phyloP scores from a whole-genome alignment of 2,113 vertebrate genomes.

The Acanthochromis polyacanthus region DNA sequence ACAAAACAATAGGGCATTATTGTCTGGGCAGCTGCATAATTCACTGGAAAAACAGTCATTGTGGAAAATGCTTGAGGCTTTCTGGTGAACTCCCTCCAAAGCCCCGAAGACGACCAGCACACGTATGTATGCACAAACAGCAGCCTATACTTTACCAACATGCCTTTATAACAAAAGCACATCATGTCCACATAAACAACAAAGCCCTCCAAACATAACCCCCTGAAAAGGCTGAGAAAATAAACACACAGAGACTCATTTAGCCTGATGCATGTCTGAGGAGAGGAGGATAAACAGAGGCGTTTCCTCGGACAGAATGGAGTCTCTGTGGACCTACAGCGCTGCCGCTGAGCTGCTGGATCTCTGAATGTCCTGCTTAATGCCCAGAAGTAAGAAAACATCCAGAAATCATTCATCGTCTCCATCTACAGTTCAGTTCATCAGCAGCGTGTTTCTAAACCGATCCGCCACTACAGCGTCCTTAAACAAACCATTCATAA shows the following conservation, averaged over 20 bases:
- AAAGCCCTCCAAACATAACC: constrained; percentile 62
- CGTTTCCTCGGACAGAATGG: constrained; percentile 64
- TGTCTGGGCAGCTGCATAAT: constrained; percentile 51
- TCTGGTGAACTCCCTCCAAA: constrained; percentile 19
- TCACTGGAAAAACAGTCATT: constrained; percentile 52
- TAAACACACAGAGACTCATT: constrained; percentile 69
- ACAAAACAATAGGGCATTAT: constrained; percentile 69
- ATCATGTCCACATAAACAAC: constrained; percentile 54
- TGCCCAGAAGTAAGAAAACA: constrained; percentile 31
- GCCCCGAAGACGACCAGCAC: background rate
- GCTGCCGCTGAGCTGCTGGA: constrained; percentile 37
- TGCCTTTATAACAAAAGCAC: constrained; percentile 47
- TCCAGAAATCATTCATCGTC: constrained; percentile 20
- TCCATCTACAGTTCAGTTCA: background rate
- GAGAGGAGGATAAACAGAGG: constrained; percentile 75
- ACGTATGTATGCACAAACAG: constrained; percentile 7
- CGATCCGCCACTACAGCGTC: background rate
- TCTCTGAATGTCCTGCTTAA: constrained; percentile 30
- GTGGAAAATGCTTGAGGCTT: constrained; percentile 59
- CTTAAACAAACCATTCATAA: too few relatives aligned
- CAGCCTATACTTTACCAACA: constrained; percentile 48
- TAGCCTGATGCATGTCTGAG: constrained; percentile 53
- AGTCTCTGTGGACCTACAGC: constrained; percentile 61
- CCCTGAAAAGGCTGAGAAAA: constrained; percentile 63
- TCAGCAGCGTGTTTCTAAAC: background rate